Evolutionary conservation across 2,113 vertebrate genomes (phyloP), one percentile per base, ranked within the genome.

Genomic region (Carassius gibelio): DNA sequence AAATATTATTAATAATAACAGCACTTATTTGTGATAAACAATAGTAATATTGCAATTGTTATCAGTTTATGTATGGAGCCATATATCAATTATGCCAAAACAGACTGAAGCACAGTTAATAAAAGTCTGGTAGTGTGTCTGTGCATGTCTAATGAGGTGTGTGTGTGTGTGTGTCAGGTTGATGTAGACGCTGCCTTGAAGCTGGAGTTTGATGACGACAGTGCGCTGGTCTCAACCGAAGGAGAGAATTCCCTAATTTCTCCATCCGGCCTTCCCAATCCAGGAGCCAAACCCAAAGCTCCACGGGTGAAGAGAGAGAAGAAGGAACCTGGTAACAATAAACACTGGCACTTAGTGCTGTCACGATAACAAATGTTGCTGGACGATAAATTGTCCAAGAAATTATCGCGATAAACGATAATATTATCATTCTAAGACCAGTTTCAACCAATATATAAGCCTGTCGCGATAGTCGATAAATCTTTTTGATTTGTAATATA

Each of bases 181-280:
- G 97, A 99, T 85, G 80, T 91, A 30, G 97, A 99, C 88, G 86
- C 93, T 50, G 89, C 89, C 38, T 90, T 97, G 80, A 99, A 99
- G 94, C 30, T 95, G 88, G 98, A 99, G 91, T 96, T 97, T 92
- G 98, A 99, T 86, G 97, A 99, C 48, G 93, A 94, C 0, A 87
- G 94, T 84, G 86, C 90, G 21, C 84, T 94, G 42, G 90, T 71
- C 0, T 88, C 90, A 11, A 93, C 95, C 52, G 96, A 93, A 78
- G 91, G 88, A 34, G 96, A 98, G 85, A 96, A 95, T 69, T 84
- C 95, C 1, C 80, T 89, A 3, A 88, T 93, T 57, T 90, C 91
- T 2, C 89, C 94, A 75, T 85, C 90, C 1, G 85, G 87, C 1
- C 77, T 82, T 61, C 85, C 86, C 9, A 89, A 87, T 3, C 55